phyloP scores from a whole-genome alignment of 1,140 invertebrate species.

The Tribolium madens region DNA sequence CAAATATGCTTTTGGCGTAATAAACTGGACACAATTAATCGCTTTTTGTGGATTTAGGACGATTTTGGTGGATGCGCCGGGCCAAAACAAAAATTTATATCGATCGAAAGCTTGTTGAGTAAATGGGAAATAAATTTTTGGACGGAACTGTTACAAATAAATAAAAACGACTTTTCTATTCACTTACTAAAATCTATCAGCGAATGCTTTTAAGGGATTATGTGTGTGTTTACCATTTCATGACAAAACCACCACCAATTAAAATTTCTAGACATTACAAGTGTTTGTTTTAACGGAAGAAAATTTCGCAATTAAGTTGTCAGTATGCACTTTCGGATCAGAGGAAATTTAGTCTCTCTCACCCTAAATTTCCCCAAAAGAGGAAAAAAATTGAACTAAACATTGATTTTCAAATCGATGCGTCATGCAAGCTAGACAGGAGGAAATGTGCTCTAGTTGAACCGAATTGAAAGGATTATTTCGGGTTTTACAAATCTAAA shows the following conservation, averaged over 20 bases:
- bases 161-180: conserved; percentile 7
- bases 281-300: conserved; percentile 6
- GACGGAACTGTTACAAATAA: background rate
- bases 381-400: no score
- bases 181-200: conserved; percentile 11
- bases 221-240: background rate
- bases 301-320: conserved; percentile 13
- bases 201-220: conserved; percentile 22
- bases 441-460: background rate
- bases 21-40: conserved; percentile 5
- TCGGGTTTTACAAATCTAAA: background rate
- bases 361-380: no score
- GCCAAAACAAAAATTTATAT: background rate
- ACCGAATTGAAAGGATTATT: background rate
- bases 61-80: conserved; percentile 20
- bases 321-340: background rate
- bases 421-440: background rate
- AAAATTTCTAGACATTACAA: no score
- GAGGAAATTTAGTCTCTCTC: no score
- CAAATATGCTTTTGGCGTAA: background rate
- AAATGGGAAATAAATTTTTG: conserved; percentile 15
- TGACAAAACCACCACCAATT: no score
- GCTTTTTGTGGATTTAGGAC: background rate
- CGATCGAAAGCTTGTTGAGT: background rate
- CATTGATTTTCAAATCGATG: background rate